Evolutionary conservation across 2,113 vertebrate genomes (phyloP), one percentile per base, ranked within the genome.

Genomic region (Clupea harengus): DNA sequence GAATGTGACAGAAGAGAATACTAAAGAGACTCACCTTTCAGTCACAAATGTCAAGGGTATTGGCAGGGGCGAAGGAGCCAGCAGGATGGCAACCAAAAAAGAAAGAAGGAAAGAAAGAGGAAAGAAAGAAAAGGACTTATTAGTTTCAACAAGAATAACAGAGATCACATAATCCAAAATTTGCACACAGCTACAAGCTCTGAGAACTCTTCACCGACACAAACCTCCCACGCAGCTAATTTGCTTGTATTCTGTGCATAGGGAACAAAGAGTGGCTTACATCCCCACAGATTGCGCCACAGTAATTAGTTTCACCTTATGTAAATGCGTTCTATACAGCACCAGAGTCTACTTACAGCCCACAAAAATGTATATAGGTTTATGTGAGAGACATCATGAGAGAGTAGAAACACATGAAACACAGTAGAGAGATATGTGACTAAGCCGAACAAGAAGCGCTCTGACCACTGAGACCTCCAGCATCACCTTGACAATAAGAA

Each of bases 11-110:
- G 72, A 39, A 44, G 72, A 78, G 11, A 78, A 39, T 39, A 78
- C 28, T 13, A 39, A 44, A 78, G 13, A 78, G 8, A 78, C 72
- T 78, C 13, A 78, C 72, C 72, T 78, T 78, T 78, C 25, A 78
- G 72, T 32, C 72, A 39, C 10, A 78, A 78, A 78, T 78, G 72
- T 78, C 72, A 78, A 78, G 72, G 72, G 72, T 32, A 78, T 78
- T 78, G 39, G 72, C 72, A 78, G 72, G 11, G 11, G 72, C 2
- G 1, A 10, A 7, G 28, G 28, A 32, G 25, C 72, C 22, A 32
- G 72, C 72, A 18, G 67, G 67, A 39, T 32, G 25, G 67, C 9
- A 32, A 10, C 25, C 25, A 13, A 32, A 13, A 72, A 6, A 72
- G 25, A 72, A 25, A n/a, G 4, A 67, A 6, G 28, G 25, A 72